Evolutionary conservation across 1,140 invertebrate species (phyloP).

Genomic region (Scaptomyza montana): DNA sequence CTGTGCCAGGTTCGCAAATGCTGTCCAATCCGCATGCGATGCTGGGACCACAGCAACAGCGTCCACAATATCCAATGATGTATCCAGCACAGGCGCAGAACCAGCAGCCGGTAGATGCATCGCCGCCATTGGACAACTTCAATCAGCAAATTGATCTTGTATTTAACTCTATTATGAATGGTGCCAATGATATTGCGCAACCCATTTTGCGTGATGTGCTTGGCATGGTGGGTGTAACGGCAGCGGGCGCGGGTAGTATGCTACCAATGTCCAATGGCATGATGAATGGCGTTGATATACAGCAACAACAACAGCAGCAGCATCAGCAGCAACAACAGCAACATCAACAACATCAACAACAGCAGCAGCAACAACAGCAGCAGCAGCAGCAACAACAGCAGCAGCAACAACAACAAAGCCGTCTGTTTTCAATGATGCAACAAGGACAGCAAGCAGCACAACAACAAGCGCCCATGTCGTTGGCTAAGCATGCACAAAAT

Average conservation of each 20-base stretch:
- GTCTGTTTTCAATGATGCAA: conserved; percentile 72
- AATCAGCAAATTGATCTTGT: conserved; percentile 83
- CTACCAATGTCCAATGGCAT: conserved; percentile 54
- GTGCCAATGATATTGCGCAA: conserved; percentile 78
- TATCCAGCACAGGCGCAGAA: conserved; percentile 58
- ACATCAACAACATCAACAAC: conserved; percentile 46
- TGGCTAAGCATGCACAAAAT: conserved; percentile 27
- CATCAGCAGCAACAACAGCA: conserved; percentile 45
- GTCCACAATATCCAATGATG: conserved; percentile 65
- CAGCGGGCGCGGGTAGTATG: conserved; percentile 27
- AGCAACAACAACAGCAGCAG: conserved; percentile 34
- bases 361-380: conserved; percentile 47
- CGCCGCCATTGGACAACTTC: conserved; percentile 78
- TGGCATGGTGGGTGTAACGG: conserved; percentile 65
- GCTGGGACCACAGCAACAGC: conserved; percentile 57
- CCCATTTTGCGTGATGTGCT: conserved; percentile 78
- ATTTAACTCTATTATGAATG: conserved; percentile 82
- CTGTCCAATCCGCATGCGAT: conserved; percentile 57
- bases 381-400: conserved; percentile 38
- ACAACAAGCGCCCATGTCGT: conserved; percentile 11
- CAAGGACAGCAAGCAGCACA: conserved; percentile 64
- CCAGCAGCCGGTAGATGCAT: conserved; percentile 56
- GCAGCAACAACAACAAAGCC: conserved; percentile 63
- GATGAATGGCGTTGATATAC: conserved; percentile 53
- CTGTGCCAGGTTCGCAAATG: conserved; percentile 54